These are phyloP conservation scores for Melanotaenia maccullochi DNA, from an alignment of 2,797 vertebrate species.

Conservation along the genomic window DNA sequence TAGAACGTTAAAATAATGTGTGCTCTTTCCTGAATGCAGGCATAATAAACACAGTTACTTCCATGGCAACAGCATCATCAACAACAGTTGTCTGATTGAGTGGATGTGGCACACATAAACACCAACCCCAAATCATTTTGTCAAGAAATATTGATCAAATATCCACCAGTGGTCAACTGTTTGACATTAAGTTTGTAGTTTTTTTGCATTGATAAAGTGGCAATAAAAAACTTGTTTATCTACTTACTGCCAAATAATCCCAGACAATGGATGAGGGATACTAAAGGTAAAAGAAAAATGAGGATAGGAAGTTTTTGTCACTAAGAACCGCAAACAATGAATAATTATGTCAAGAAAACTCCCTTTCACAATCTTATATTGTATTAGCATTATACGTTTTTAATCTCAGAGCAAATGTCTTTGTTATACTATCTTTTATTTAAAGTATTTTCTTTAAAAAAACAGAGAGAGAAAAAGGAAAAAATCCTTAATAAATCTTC, in stretches of 20 bases:
- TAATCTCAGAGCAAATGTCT: neutral
- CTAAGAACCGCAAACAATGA: neutral
- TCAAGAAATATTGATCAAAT: slow-evolving; percentile 49
- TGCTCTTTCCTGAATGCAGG: neutral
- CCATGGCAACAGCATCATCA: slow-evolving; percentile 45
- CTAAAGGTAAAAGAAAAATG: slow-evolving; percentile 25
- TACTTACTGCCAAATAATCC: slow-evolving; percentile 36
- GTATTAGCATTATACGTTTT: neutral
- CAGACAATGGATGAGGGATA: slow-evolving; percentile 17
- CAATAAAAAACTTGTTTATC: slow-evolving; percentile 53
- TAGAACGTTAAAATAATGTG: no score
- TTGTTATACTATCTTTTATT: no score
- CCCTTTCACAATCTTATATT: neutral
- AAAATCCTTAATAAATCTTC: neutral
- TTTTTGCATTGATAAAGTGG: slow-evolving; percentile 49
- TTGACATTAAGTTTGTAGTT: slow-evolving; percentile 51
- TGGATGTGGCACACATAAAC: slow-evolving; percentile 32
- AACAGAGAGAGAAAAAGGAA: neutral
- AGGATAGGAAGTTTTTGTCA: neutral
- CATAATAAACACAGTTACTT: slow-evolving; percentile 29
- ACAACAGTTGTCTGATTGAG: slow-evolving; percentile 33
- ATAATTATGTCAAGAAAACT: neutral
- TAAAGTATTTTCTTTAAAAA: neutral
- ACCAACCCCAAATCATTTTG: slow-evolving; percentile 38
- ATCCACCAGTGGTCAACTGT: slow-evolving; percentile 40